Percentiles rank a stretch among this genome's conserved stretches.
phyloP scores from a whole-genome alignment of 2,797 vertebrate species.

The Buceros bicornis region DNA sequence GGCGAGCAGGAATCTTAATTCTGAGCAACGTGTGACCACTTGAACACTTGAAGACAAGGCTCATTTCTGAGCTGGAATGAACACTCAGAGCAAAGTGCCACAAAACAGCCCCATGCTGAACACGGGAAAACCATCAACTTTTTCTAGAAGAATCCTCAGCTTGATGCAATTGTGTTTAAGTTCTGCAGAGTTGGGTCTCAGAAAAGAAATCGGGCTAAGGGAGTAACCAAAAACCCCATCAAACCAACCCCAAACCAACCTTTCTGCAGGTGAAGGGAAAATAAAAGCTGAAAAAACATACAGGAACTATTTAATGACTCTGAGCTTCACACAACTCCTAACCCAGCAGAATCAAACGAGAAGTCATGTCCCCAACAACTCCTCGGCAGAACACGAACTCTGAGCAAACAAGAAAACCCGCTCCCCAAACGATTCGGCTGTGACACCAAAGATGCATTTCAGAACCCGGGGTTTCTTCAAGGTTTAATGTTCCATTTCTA shows the following conservation, averaged over 20 bases:
- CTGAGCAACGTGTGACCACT: neutral
- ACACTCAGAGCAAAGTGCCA: neutral
- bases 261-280: neutral
- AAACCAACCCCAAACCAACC: neutral
- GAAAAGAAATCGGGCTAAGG: neutral
- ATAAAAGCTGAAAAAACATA: neutral
- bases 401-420: neutral
- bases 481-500: neutral
- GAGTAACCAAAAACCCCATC: neutral
- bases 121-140: neutral
- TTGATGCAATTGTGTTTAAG: neutral
- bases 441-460: neutral
- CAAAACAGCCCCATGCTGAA: neutral
- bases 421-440: neutral
- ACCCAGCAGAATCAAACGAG: neutral
- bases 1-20: neutral
- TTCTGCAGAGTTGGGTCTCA: neutral
- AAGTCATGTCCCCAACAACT: neutral
- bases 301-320: neutral
- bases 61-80: neutral
- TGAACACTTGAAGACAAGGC: neutral
- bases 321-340: neutral
- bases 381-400: neutral
- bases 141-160: neutral
- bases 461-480: neutral